Conservation (phyloP, 30 jellyfish, hydroid and myxozoan species). For the Rhopilema esculentum region DNA sequence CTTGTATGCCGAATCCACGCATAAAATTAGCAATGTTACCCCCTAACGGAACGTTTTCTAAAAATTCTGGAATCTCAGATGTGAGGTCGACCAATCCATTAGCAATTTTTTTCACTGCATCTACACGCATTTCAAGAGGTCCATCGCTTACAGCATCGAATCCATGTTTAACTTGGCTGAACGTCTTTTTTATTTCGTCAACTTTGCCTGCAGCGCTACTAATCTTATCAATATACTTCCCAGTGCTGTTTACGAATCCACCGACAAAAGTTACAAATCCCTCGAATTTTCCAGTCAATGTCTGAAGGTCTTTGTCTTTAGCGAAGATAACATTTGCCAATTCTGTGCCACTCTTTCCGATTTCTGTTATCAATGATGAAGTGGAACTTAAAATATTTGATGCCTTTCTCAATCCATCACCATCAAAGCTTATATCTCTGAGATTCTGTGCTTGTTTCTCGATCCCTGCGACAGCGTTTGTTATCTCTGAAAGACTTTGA, state of each 20-base stretch:
- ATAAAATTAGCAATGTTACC: constrained; percentile 66
- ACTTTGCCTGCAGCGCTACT: constrained; percentile 74
- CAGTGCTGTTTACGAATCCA: constrained; percentile 76
- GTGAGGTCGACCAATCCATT: constrained; percentile 72
- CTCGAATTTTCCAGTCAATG: constrained; percentile 77
- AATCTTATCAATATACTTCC: constrained; percentile 63
- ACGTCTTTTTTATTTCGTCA: constrained; percentile 58
- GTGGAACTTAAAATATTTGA: constrained; percentile 66
- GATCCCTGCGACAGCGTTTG: constrained; percentile 72
- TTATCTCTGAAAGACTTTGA: constrained; percentile 50
- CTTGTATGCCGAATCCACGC: constrained; percentile 83
- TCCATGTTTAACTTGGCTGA: constrained; percentile 29
- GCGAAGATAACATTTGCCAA: constrained; percentile 70
- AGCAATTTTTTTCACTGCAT: constrained; percentile 81
- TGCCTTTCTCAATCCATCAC: constrained; percentile 73
- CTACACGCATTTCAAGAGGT: constrained; percentile 85
- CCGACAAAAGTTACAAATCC: constrained; percentile 75
- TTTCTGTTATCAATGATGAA: constrained; percentile 59
- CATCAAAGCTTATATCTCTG: constrained; percentile 50
- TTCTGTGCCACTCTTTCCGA: constrained; percentile 64
- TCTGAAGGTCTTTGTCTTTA: constrained; percentile 64
- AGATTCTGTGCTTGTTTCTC: constrained; percentile 43
- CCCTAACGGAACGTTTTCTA: constrained; percentile 56
- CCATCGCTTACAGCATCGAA: constrained; percentile 73
- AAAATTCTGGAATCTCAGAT: constrained; percentile 76